These are phyloP conservation scores for Morone chrysops DNA, from an alignment of 2,113 vertebrate species.

Conservation along the genomic window DNA sequence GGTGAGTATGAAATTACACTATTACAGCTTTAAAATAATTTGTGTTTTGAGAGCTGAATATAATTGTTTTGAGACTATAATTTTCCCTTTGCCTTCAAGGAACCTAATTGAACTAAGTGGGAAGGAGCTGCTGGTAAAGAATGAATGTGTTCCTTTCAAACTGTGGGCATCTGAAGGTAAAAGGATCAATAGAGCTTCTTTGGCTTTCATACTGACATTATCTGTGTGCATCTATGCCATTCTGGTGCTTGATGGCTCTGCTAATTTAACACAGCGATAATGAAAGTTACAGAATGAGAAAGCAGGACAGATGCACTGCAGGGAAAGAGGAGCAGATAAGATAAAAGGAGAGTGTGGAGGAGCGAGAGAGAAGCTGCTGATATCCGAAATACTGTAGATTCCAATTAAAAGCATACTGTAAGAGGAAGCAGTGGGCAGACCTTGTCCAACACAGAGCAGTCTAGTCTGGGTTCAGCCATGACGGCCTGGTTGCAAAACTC, in stretches of 20 bases:
- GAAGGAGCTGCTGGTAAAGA: conserved; percentile 58
- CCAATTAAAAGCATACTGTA: not conserved
- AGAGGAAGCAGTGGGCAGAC: not conserved
- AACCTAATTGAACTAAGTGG: conserved; percentile 72
- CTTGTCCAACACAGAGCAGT: not conserved
- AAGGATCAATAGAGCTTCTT: conserved; percentile 42
- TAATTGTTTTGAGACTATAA: conserved; percentile 70
- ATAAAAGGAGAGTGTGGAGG: not conserved
- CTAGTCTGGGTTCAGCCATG: not conserved
- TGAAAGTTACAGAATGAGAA: not conserved
- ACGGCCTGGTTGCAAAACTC: not conserved
- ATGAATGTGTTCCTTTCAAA: conserved; percentile 66
- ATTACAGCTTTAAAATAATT: conserved; percentile 67
- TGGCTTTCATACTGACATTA: not conserved
- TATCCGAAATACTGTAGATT: not conserved
- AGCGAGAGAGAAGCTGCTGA: not conserved
- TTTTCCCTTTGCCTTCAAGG: conserved; percentile 61
- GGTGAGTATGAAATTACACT: conserved; percentile 64
- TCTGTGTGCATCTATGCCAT: not conserved
- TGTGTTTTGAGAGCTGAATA: conserved; percentile 59
- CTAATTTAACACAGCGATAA: conserved; percentile 1
- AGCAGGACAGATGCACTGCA: not conserved
- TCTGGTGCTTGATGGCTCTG: conserved; percentile 22
- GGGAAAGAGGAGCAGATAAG: not conserved
- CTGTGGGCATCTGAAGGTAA: conserved; percentile 41